phyloP scores from a whole-genome alignment of 1,140 invertebrate genomes.

The Oryctes rhinoceros region DNA sequence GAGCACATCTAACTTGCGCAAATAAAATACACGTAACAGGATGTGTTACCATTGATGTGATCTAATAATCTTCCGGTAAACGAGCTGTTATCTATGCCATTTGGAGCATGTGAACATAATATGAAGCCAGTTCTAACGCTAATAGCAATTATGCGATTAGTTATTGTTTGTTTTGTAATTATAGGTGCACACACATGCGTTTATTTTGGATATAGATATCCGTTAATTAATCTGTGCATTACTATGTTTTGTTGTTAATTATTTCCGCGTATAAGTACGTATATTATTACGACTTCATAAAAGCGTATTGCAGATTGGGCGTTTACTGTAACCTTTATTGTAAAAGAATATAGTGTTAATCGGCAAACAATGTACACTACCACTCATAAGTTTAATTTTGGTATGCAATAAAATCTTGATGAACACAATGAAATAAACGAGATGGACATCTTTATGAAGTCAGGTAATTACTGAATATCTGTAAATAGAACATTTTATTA shows the following conservation, averaged over 20 bases:
- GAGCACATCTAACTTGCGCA: background rate
- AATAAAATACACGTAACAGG: slow-evolving; percentile 18
- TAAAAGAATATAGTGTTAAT: too few species aligned
- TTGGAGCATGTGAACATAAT: slow-evolving; percentile 24
- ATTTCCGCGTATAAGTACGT: background rate
- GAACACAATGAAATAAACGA: too few species aligned
- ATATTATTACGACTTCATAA: background rate
- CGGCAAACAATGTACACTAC: too few species aligned
- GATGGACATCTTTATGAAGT: too few species aligned
- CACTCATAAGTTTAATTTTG: too few species aligned
- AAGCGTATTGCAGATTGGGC: background rate
- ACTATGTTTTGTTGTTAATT: background rate
- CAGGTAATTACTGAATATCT: too few species aligned
- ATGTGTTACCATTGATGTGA: background rate
- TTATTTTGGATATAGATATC: background rate
- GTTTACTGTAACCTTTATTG: background rate
- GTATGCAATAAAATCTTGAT: too few species aligned
- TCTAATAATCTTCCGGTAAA: slow-evolving; percentile 32
- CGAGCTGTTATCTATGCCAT: slow-evolving; percentile 29
- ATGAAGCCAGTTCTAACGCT: background rate
- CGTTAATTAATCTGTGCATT: slow-evolving; percentile 3
- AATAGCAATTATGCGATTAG: slow-evolving; percentile 6
- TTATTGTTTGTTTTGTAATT: slow-evolving; percentile 25
- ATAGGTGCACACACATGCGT: background rate
- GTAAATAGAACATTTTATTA: too few species aligned